Evolutionary conservation across 2,888 invertebrate species (phyloP).

Genomic region (Kuschelorhynchus macadamiae): DNA sequence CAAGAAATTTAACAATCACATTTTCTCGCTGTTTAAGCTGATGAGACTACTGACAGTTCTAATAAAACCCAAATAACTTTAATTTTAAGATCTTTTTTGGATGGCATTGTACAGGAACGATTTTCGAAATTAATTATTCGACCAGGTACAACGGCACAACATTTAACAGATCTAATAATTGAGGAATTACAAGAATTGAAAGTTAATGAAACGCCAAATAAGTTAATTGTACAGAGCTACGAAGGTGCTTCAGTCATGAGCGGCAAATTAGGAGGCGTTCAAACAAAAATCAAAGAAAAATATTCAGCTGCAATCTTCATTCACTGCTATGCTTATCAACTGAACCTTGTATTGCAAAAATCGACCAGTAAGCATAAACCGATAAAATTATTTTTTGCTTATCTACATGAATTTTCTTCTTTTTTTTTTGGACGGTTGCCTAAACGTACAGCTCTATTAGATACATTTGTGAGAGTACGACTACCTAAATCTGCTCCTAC

Average conservation of each 20-base stretch:
- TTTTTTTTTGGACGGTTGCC: conserved; percentile 32
- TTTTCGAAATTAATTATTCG: conserved; percentile 17
- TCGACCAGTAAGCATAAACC: conserved; percentile 5
- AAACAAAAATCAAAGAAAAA: too few relatives aligned
- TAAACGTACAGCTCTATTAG: conserved; percentile 31
- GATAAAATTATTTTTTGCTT: conserved; percentile 27
- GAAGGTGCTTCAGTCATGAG: too few relatives aligned
- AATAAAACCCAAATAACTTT: not conserved
- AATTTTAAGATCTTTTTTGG: conserved; percentile 8
- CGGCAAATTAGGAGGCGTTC: too few relatives aligned
- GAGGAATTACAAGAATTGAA: not conserved
- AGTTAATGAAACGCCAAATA: not conserved
- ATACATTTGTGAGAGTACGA: conserved; percentile 22
- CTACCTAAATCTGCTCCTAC: conserved; percentile 31
- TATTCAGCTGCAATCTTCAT: too few relatives aligned
- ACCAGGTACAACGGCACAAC: not conserved
- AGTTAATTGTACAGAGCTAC: not conserved
- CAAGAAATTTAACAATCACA: conserved; percentile 5
- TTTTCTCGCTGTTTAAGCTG: conserved; percentile 20
- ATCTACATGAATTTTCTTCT: conserved; percentile 27
- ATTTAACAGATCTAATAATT: not conserved
- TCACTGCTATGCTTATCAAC: too few relatives aligned
- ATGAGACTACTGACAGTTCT: conserved; percentile 4
- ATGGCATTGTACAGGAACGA: conserved; percentile 10
- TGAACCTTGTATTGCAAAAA: too few relatives aligned